Conservation (phyloP, 1,140 invertebrate species). For the Brachionus sp. region DNA sequence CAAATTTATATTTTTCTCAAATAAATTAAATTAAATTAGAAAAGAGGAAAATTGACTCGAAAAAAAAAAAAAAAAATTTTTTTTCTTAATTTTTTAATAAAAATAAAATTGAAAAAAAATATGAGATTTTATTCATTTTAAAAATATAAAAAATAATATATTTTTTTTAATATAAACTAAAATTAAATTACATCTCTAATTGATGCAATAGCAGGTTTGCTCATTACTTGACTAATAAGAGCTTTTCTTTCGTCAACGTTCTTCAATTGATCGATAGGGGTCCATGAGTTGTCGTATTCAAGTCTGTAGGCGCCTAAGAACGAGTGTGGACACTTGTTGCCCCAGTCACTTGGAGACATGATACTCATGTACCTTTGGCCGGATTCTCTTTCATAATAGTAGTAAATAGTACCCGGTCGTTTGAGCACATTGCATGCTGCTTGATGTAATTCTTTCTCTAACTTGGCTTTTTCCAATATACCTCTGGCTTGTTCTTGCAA, state of each 20-base stretch:
- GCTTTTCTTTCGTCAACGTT: slow-evolving; percentile 47
- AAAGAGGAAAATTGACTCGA: not conserved
- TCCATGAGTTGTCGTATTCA: slow-evolving; percentile 70
- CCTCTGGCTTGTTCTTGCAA: slow-evolving; percentile 33
- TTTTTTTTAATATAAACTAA: not conserved
- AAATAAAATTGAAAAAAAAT: not conserved
- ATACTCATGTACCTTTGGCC: slow-evolving; percentile 69
- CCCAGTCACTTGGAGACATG: slow-evolving; percentile 72
- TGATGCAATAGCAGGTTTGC: slow-evolving; percentile 8
- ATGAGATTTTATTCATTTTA: not conserved
- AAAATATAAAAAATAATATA: not conserved
- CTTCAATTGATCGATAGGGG: slow-evolving; percentile 57
- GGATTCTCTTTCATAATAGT: slow-evolving; percentile 67
- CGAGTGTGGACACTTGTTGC: slow-evolving; percentile 62
- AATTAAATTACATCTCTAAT: slow-evolving; percentile 22
- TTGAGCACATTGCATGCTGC: slow-evolving; percentile 72
- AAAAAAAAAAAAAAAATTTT: not conserved
- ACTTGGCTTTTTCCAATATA: slow-evolving; percentile 64
- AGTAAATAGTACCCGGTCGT: slow-evolving; percentile 69
- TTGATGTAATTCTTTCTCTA: slow-evolving; percentile 65
- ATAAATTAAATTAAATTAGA: not conserved
- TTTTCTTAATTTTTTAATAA: not conserved
- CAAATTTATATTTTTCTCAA: not conserved
- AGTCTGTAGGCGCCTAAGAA: slow-evolving; percentile 68
- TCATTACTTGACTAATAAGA: slow-evolving; percentile 19